A percentile compares a stretch with the other conserved stretches of the same genome.
Evolutionary conservation across 2,113 vertebrate genomes (phyloP).

Genomic region (Pelecanoides urinatrix): DNA sequence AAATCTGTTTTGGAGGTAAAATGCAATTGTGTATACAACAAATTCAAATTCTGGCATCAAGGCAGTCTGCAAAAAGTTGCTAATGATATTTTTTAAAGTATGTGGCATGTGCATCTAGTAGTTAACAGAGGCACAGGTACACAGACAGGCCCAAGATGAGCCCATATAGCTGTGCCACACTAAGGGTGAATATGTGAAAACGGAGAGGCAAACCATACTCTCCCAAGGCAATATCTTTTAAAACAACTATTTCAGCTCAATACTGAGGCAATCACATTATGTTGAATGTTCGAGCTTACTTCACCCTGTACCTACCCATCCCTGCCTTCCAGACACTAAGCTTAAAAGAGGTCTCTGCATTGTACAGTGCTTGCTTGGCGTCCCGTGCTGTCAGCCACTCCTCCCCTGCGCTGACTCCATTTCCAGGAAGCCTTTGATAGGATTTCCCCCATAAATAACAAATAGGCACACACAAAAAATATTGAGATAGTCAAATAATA

Average conservation of each 20-base stretch:
- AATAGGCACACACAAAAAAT: not conserved
- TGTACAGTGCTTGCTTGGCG: not conserved
- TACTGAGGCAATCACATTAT: not conserved
- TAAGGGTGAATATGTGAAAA: not conserved
- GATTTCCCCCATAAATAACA: not conserved
- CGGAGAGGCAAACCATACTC: not conserved
- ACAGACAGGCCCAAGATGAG: not conserved
- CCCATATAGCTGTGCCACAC: not conserved
- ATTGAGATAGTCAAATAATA: not conserved
- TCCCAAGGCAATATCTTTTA: not conserved
- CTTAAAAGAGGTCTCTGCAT: not conserved
- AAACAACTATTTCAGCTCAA: not conserved
- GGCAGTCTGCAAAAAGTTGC: not conserved
- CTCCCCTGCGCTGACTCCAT: not conserved
- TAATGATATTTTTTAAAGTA: not conserved
- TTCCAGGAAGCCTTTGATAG: not conserved
- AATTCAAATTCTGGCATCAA: not conserved
- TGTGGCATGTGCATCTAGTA: not conserved
- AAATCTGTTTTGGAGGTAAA: not conserved
- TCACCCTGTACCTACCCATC: not conserved
- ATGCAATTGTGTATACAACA: not conserved
- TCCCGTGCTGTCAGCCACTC: not conserved
- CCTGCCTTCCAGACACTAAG: not conserved
- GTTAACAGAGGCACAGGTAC: not conserved
- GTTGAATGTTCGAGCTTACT: not conserved